A percentile compares a stretch with the other conserved stretches of the same genome.
Evolutionary conservation across 2,797 vertebrate species (phyloP).

Genomic region (Gymnoscopelus microlampas): DNA sequence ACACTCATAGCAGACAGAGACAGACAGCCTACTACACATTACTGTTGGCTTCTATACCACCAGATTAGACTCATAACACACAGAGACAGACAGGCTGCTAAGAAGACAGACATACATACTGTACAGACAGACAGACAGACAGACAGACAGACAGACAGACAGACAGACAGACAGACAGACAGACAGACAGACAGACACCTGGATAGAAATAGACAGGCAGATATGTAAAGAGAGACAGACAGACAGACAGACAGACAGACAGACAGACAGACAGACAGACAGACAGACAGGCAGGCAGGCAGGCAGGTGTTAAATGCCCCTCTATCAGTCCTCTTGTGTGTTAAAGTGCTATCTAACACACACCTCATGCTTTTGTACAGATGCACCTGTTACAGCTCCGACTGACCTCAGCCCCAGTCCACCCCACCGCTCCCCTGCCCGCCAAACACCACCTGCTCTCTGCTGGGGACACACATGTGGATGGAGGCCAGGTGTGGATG

Average conservation of each 20-base stretch:
- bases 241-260: background rate
- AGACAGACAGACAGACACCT: background rate
- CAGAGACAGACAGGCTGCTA: too few species aligned
- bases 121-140: background rate
- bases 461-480: background rate
- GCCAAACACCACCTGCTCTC: conserved; percentile 45
- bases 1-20: too few species aligned
- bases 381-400: conserved; percentile 52
- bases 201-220: background rate
- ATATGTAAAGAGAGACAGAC: conserved; percentile 8
- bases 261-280: background rate
- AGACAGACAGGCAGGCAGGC: background rate
- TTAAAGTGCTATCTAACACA: conserved; percentile 49
- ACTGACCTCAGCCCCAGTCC: conserved; percentile 33
- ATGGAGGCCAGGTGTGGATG: too few species aligned
- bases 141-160: background rate
- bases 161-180: conserved; percentile 17
- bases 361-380: conserved; percentile 39
- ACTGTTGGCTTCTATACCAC: too few species aligned
- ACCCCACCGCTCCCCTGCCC: conserved; percentile 4
- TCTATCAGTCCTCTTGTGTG: conserved; percentile 18
- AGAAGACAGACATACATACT: too few species aligned
- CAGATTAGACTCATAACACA: too few species aligned
- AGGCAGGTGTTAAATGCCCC: background rate
- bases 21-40: too few species aligned